A percentile compares a stretch with the other conserved stretches of the same genome.
phyloP scores from a whole-genome alignment of 2,797 vertebrate species.

The Glossophaga mutica region DNA sequence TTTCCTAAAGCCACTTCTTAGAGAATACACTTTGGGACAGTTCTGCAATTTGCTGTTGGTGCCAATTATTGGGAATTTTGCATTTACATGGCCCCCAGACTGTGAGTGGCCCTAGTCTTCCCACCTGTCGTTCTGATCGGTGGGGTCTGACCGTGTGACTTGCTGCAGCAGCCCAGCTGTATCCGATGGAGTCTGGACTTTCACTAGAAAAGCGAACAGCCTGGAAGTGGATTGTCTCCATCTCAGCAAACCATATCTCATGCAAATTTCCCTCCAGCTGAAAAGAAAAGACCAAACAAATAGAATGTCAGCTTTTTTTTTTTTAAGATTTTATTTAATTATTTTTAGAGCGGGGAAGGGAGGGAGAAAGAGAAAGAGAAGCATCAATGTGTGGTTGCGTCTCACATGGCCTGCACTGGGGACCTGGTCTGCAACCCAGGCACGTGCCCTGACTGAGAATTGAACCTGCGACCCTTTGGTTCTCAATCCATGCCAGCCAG shows the following conservation, averaged over 20 bases:
- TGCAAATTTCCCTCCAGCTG: not conserved
- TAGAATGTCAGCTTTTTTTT: not conserved
- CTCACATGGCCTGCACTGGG: no score
- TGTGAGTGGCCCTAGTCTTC: not conserved
- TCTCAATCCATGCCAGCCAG: no score
- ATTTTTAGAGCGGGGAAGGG: no score
- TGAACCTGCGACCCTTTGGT: no score
- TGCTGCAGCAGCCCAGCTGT: not conserved
- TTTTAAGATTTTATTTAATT: no score
- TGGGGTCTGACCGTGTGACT: not conserved
- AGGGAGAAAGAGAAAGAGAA: no score
- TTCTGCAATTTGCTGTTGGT: not conserved
- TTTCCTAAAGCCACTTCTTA: not conserved
- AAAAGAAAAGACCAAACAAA: not conserved
- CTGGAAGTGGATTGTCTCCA: not conserved
- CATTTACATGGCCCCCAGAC: not conserved
- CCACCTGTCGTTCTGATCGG: rapidly evolving
- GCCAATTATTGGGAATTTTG: not conserved
- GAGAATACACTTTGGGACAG: not conserved
- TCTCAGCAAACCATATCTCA: not conserved
- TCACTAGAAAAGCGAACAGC: not conserved
- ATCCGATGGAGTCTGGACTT: not conserved
- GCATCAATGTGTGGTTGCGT: no score
- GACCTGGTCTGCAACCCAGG: no score
- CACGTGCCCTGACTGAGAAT: no score